phyloP scores from a whole-genome alignment of 2,113 vertebrate species.

The Alces alces region DNA sequence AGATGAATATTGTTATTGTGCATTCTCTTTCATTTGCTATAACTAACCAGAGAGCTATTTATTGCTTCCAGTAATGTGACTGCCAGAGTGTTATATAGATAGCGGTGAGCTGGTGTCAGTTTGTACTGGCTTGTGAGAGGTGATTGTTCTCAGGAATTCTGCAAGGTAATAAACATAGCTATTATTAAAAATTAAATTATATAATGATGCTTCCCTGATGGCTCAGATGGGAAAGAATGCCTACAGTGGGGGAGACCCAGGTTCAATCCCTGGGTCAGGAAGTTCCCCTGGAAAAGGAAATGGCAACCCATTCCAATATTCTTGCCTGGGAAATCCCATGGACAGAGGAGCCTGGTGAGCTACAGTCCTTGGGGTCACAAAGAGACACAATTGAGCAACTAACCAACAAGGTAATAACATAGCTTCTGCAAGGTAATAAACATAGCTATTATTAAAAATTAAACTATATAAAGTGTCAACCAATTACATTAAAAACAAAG shows the following conservation, averaged over 20 bases:
- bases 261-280: background rate
- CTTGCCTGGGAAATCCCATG: background rate
- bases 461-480: background rate
- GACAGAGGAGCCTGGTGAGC: background rate
- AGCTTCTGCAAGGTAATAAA: conserved; percentile 8
- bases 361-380: background rate
- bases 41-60: background rate
- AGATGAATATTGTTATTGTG: background rate
- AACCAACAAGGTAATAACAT: background rate
- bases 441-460: background rate
- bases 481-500: background rate
- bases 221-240: background rate
- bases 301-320: background rate
- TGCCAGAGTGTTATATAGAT: background rate
- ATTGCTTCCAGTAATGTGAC: background rate
- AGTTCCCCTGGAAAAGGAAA: background rate
- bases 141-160: background rate
- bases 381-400: background rate
- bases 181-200: conserved; percentile 9
- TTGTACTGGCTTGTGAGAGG: background rate
- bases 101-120: background rate
- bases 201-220: background rate
- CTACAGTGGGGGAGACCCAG: background rate
- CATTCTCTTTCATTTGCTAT: background rate
- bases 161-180: background rate